These are phyloP conservation scores for Grallaria varia DNA, from an alignment of 2,113 vertebrate species.

Conservation along the genomic window DNA sequence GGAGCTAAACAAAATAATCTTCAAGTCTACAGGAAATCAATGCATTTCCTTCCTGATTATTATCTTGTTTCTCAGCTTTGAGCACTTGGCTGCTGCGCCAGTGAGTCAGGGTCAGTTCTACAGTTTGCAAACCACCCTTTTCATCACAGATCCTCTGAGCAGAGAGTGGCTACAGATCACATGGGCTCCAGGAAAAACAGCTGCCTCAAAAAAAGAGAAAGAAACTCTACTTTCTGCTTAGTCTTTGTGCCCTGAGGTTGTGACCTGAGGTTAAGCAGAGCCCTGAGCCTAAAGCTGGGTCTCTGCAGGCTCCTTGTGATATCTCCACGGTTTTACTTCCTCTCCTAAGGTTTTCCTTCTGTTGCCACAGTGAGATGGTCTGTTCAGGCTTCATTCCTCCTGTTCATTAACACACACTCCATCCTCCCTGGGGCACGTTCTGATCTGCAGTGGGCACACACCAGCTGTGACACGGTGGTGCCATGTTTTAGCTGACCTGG, in stretches of 20 bases:
- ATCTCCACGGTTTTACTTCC: not conserved
- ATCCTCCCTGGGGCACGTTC: not conserved
- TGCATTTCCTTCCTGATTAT: conserved; percentile 62
- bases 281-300: not conserved
- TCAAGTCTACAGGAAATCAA: conserved; percentile 57
- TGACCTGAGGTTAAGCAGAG: not conserved
- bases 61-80: conserved; percentile 40
- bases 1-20: conserved; percentile 20
- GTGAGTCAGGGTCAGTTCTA: conserved; percentile 48
- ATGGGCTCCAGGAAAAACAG: not conserved
- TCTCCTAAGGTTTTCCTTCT: not conserved
- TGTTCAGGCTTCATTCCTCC: not conserved
- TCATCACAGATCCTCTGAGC: not conserved
- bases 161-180: not conserved
- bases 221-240: not conserved
- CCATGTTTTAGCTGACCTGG: accelerated
- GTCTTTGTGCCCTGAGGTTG: not conserved
- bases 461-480: not conserved
- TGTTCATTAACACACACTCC: not conserved
- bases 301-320: not conserved
- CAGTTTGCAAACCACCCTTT: conserved; percentile 39
- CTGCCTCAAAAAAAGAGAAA: not conserved
- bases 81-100: conserved; percentile 45
- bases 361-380: not conserved
- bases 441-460: not conserved